Evolutionary conservation across 2,888 invertebrate genomes (phyloP).

Genomic region (Rhagium mordax): DNA sequence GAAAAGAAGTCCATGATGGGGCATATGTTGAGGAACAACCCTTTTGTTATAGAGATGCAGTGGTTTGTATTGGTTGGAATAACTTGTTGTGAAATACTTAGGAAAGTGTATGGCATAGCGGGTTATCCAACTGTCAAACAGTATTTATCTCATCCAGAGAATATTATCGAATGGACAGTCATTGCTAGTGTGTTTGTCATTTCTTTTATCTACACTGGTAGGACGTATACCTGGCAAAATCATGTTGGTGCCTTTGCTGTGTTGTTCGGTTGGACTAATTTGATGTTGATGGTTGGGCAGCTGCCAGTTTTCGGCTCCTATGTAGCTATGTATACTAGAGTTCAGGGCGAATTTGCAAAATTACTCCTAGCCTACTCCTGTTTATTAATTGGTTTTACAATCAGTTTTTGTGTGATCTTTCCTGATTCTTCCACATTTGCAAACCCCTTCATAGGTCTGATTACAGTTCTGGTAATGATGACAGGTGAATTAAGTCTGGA

Average conservation of each 20-base stretch:
- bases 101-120: constrained; percentile 86
- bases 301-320: constrained; percentile 91
- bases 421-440: constrained; percentile 87
- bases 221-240: constrained; percentile 87
- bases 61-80: constrained; percentile 88
- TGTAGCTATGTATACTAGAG: constrained; percentile 92
- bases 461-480: constrained; percentile 91
- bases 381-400: constrained; percentile 87
- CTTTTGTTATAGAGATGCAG: constrained; percentile 85
- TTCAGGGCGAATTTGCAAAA: constrained; percentile 89
- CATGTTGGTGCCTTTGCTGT: constrained; percentile 91
- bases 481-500: constrained; percentile 88
- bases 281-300: constrained; percentile 94
- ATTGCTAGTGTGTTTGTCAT: constrained; percentile 88
- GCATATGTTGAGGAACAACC: constrained; percentile 82
- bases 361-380: constrained; percentile 90
- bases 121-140: constrained; percentile 87
- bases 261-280: constrained; percentile 88
- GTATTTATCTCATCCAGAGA: constrained; percentile 88
- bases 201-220: constrained; percentile 85
- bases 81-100: constrained; percentile 84
- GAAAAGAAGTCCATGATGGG: constrained; percentile 85
- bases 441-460: constrained; percentile 88
- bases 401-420: constrained; percentile 91
- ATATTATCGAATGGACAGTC: constrained; percentile 91